Percentiles rank a stretch among this genome's conserved stretches.
These are phyloP conservation scores for Apocrypta bakeri DNA, from an alignment of 1,140 invertebrate genomes.

Conservation along the genomic window DNA sequence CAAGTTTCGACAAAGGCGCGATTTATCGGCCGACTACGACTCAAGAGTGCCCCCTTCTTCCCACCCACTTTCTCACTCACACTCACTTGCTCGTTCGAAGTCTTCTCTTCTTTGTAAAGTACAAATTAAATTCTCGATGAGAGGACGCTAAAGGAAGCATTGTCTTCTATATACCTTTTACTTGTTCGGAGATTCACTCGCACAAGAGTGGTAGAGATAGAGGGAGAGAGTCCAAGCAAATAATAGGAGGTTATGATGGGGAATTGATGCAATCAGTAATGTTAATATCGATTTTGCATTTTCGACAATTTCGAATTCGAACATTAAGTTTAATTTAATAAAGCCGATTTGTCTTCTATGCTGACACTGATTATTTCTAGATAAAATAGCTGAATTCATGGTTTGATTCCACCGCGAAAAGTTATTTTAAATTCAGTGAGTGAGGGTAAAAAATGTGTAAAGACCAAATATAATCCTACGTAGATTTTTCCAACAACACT, in stretches of 20 bases:
- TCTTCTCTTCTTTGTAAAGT: not conserved
- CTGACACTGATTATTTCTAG: not conserved
- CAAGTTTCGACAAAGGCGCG: constrained; percentile 35
- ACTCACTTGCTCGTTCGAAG: not conserved
- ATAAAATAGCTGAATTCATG: no score
- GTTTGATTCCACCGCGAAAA: no score
- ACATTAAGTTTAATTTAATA: not conserved
- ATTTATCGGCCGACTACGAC: constrained; percentile 32
- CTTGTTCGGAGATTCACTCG: not conserved
- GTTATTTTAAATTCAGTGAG: no score
- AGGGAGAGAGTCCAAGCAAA: no score
- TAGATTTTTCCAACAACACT: not conserved
- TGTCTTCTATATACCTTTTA: not conserved
- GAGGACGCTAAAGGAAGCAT: constrained; percentile 6
- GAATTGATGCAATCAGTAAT: not conserved
- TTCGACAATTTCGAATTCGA: not conserved
- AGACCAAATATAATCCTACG: no score
- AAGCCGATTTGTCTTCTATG: not conserved
- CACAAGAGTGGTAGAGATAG: no score
- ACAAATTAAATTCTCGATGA: constrained; percentile 26
- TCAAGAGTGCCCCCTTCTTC: not conserved
- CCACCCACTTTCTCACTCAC: not conserved
- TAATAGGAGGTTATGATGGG: not conserved
- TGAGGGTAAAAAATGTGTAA: no score
- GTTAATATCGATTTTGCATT: not conserved